Conservation (phyloP, 2,888 invertebrate species). For the Physocephala rufipes region DNA sequence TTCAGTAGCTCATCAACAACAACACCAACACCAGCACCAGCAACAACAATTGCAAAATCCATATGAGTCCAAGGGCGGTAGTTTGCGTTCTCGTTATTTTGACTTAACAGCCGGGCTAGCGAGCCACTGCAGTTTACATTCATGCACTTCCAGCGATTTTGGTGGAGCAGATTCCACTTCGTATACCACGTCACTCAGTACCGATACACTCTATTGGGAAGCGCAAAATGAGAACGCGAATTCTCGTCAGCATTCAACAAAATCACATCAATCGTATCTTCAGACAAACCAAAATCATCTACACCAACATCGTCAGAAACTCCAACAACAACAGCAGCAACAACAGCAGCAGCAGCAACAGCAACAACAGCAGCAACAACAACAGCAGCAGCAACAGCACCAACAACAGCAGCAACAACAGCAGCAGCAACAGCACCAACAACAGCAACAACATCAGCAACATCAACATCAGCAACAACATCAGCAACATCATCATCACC, state of each 20-base stretch:
- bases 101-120: constrained; percentile 76
- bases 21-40: constrained; percentile 56
- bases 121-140: constrained; percentile 83
- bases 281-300: constrained; percentile 51
- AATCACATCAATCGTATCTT: constrained; percentile 69
- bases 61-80: constrained; percentile 55
- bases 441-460: constrained; percentile 52
- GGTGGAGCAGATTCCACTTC: constrained; percentile 79
- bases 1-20: constrained; percentile 51
- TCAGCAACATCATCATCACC: constrained; percentile 50
- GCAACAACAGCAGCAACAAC: constrained; percentile 63
- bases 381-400: constrained; percentile 62
- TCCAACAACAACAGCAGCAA: constrained; percentile 63
- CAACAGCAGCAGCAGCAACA: constrained; percentile 60
- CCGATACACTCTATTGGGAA: constrained; percentile 88
- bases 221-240: constrained; percentile 65
- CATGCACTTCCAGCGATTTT: constrained; percentile 80
- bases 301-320: constrained; percentile 57
- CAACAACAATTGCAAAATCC: constrained; percentile 67
- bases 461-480: constrained; percentile 66
- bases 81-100: constrained; percentile 70
- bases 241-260: constrained; percentile 69
- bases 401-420: constrained; percentile 53
- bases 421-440: constrained; percentile 64
- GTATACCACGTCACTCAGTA: constrained; percentile 86